Evolutionary conservation across 1,140 invertebrate species (phyloP).

Genomic region (Cecropterus lyciades): DNA sequence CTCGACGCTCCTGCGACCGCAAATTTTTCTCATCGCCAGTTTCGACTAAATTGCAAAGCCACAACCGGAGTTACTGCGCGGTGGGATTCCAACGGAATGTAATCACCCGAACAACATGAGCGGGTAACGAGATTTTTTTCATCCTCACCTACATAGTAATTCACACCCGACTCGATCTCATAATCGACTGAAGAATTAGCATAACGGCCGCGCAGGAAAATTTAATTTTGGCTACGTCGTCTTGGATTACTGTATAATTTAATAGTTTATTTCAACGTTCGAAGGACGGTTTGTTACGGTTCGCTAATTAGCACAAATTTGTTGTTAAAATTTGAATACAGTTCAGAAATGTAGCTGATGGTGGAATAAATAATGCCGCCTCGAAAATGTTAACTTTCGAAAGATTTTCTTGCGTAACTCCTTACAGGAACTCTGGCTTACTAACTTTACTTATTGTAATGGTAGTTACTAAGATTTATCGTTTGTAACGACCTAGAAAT

Average conservation of each 20-base stretch:
- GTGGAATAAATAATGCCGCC: slow-evolving; percentile 7
- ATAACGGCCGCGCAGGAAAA: slow-evolving; percentile 34
- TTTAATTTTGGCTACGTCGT: slow-evolving; percentile 31
- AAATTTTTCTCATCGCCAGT: slow-evolving; percentile 71
- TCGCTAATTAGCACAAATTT: slow-evolving; percentile 47
- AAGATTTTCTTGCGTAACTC: not conserved
- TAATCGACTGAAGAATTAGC: slow-evolving; percentile 56
- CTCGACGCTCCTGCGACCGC: slow-evolving; percentile 45
- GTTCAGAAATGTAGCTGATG: slow-evolving; percentile 11
- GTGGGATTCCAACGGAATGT: slow-evolving; percentile 60
- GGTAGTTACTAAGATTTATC: slow-evolving; percentile 7
- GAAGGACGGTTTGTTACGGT: slow-evolving; percentile 39
- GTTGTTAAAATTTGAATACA: slow-evolving; percentile 36
- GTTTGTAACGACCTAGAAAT: slow-evolving; percentile 10
- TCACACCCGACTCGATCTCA: slow-evolving; percentile 53
- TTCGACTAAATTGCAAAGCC: slow-evolving; percentile 73
- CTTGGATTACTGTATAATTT: slow-evolving; percentile 45
- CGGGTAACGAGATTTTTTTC: slow-evolving; percentile 62
- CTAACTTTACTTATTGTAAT: not conserved
- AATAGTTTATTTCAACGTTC: slow-evolving; percentile 43
- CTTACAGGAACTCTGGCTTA: not conserved
- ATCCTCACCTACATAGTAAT: slow-evolving; percentile 43
- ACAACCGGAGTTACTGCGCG: slow-evolving; percentile 59
- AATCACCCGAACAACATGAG: slow-evolving; percentile 65
- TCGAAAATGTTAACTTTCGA: slow-evolving; percentile 24